phyloP scores from a whole-genome alignment of 2,888 invertebrate species.

The Eumerus sabulonum region DNA sequence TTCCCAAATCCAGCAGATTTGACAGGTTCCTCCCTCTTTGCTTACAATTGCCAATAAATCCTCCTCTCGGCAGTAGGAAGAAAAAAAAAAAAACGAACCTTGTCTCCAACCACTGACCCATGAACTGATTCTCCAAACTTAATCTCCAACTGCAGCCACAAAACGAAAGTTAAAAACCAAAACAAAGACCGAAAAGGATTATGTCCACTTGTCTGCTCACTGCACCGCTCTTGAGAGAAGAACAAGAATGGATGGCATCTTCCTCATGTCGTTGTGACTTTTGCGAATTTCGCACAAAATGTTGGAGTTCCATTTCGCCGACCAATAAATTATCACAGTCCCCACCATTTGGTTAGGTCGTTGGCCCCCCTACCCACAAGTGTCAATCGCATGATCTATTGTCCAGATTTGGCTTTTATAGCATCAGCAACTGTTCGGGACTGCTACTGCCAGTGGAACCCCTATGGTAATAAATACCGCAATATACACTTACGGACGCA shows the following conservation, averaged over 20 bases:
- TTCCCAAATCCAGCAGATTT: slow-evolving; percentile 33
- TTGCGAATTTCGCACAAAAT: slow-evolving; percentile 46
- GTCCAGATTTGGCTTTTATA: slow-evolving; percentile 15
- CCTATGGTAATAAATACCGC: slow-evolving; percentile 28
- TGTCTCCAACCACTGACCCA: slow-evolving; percentile 39
- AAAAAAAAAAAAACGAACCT: no score
- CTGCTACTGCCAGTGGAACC: slow-evolving; percentile 2
- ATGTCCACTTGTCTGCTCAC: slow-evolving; percentile 18
- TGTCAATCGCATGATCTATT: slow-evolving; percentile 65
- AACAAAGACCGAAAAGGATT: slow-evolving; percentile 37
- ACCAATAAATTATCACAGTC: slow-evolving; percentile 51
- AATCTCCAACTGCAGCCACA: slow-evolving; percentile 31
- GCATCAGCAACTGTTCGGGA: slow-evolving; percentile 23
- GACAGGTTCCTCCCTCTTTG: slow-evolving; percentile 41
- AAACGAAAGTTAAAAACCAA: slow-evolving; percentile 5
- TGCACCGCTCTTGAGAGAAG: slow-evolving; percentile 8
- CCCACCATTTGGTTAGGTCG: neutral
- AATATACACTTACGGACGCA: slow-evolving; percentile 34
- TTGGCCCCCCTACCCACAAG: slow-evolving; percentile 3
- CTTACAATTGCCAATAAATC: slow-evolving; percentile 63
- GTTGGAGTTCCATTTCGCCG: slow-evolving; percentile 40
- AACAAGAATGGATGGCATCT: neutral
- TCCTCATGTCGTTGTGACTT: slow-evolving; percentile 20
- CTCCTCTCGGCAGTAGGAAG: neutral
- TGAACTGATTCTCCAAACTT: slow-evolving; percentile 24